Base-by-base conservation (phyloP, 1,140 invertebrate genomes). In the Meloidogyne exigua region DNA sequence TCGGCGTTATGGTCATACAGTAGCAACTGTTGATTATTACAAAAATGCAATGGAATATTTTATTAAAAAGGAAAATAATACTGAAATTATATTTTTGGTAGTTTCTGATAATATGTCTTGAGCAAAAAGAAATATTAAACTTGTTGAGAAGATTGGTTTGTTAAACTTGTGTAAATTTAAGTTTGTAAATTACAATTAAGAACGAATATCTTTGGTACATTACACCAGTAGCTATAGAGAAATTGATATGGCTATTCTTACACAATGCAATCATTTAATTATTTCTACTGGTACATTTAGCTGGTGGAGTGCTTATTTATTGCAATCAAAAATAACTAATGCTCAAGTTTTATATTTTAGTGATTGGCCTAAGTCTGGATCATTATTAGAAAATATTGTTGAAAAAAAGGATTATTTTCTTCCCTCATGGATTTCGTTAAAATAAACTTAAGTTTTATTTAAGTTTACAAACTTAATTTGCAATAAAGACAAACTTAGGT, bases 201-300 rank as follows among this genome's bases (percentile, higher is more conserved):
- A 23, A 74, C 4, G 23, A 28, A 75, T 39, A 26, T 75, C n/a
- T 21, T 7, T 69, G 0, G 18, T 9, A 28, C 21, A 68, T 26
- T 10, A 9, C 10, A 65, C 36, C 11, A 77, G 67, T 49, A 25
- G 21, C 1, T 26, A 76, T n/a, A 66, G 82, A 25, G 82, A 83
- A 76, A 72, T 88, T 7, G 86, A 87, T 75, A 68, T 87, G 76
- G 84, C 86, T 18, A 75, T 79, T 5, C 72, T 87, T 25, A 65
- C 80, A 0, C 64, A 73, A 23, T 87, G 86, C 68, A 80, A 87
- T 71, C 83, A 87, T 63, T 83, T 80, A 3, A 80, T 87, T 13
- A 85, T 87, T 42, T 84, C 80, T 0, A 83, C 83, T 5, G 86
- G 86, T 4, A 84, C 86, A 3, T 87, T 85, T 75, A 82, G 82